Evolutionary conservation across 2,113 vertebrate species (phyloP), one percentile per base, ranked within the genome.

Genomic region (Globicephala melas): DNA sequence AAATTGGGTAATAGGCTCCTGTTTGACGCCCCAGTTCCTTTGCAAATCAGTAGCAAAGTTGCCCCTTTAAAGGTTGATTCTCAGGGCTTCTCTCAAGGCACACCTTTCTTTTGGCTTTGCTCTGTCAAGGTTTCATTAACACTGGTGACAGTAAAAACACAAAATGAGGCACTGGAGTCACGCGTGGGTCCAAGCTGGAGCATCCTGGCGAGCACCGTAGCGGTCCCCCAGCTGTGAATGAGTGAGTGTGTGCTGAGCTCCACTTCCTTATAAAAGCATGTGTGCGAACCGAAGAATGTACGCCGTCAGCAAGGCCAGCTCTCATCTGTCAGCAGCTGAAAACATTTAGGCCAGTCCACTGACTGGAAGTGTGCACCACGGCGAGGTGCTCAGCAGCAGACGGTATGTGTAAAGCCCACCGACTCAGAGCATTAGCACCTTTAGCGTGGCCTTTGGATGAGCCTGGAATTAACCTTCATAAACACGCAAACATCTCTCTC

Each of bases 191-290:
- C 85, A 91, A 87, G 96, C 95, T 8, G 55, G 20, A 58, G 53
- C 94, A 58, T 55, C 91, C 92, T 73, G 62, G 92, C 94, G 96
- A 95, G 97, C 97, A 95, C 80, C 94, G 96, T 83, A 95, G 53
- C 90, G 83, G 88, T 91, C 94, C 89, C 95, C 67, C 68, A 0
- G 91, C 98, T 94, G 81, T 88, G 93, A 98, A 96, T 71, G 96
- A 98, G 97, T 93, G 10, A 47, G 8, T 3, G 95, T 95, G 96
- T 95, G 67, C 88, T 60, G 97, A 98, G 94, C 96, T 97, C 95
- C 96, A 94, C 98, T 98, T 98, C 98, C 98, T 98, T 98, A 95
- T 98, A 98, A 98, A 98, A 98, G 91, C 98, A 96, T 98, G 97
- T 96, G 94, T 97, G 97, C 96, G 95, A 97, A 97, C 80, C 25